phyloP scores from a whole-genome alignment of 2,113 vertebrate species.

The Pimephales promelas region DNA sequence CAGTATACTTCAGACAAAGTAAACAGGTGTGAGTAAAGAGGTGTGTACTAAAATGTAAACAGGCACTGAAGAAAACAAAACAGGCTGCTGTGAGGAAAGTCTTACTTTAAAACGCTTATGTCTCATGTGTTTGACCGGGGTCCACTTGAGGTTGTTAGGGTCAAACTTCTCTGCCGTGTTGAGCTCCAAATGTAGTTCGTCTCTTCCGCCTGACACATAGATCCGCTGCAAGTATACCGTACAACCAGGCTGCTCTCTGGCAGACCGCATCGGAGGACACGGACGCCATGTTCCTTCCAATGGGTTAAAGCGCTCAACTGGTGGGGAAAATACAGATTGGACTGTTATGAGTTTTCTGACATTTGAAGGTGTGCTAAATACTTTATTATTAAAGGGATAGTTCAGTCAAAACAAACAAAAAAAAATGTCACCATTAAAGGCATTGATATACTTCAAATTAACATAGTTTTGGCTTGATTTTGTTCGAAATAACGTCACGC shows the following conservation, averaged over 20 bases:
- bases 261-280: conserved; percentile 65
- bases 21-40: neutral
- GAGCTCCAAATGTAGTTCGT: conserved; percentile 68
- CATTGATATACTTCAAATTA: too few species aligned
- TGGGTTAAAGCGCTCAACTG: conserved; percentile 72
- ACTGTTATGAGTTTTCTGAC: neutral
- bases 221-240: conserved; percentile 63
- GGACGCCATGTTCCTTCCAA: conserved; percentile 65
- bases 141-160: conserved; percentile 64
- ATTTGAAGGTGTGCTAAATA: neutral
- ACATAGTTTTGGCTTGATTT: too few species aligned
- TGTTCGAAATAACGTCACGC: too few species aligned
- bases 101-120: conserved; percentile 67
- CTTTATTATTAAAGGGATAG: neutral
- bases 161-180: conserved; percentile 66
- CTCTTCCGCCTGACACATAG: conserved; percentile 68
- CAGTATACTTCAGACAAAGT: neutral
- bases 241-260: conserved; percentile 69
- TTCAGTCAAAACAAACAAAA: too few species aligned
- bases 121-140: conserved; percentile 65
- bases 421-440: too few species aligned
- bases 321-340: conserved; percentile 14
- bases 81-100: conserved; percentile 17
- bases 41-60: neutral
- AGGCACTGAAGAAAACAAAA: neutral